Conservation (phyloP, 2,113 vertebrate species). For the Passer montanus region DNA sequence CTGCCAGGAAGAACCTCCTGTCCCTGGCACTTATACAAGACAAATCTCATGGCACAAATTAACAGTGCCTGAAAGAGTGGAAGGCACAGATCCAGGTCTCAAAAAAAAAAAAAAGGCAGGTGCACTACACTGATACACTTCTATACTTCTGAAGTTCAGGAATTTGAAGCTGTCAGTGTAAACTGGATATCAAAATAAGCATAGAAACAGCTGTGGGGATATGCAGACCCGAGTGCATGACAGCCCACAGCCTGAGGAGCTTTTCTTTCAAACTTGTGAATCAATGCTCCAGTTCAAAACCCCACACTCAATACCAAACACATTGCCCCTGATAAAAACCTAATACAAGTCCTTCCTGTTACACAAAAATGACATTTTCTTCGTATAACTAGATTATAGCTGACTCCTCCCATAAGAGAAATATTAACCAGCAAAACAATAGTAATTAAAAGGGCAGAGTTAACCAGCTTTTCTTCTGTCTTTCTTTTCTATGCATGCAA, state of each 20-base stretch:
- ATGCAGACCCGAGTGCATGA: accelerated
- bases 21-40: background rate
- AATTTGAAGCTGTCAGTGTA: background rate
- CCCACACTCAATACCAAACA: background rate
- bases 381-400: background rate
- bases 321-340: background rate
- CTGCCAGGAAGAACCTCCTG: background rate
- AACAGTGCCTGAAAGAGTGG: background rate
- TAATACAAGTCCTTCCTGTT: background rate
- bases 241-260: background rate
- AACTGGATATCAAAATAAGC: background rate
- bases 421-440: background rate
- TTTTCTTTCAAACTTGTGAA: background rate
- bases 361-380: background rate
- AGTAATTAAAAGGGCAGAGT: background rate
- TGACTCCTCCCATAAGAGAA: background rate
- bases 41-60: background rate
- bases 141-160: background rate
- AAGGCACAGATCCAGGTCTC: background rate
- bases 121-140: background rate
- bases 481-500: background rate
- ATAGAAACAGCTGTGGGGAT: background rate
- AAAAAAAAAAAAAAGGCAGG: background rate
- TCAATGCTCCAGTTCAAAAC: background rate
- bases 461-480: background rate